Evolutionary conservation across 2,888 invertebrate genomes (phyloP), one percentile per base, ranked within the genome.

Genomic region (Cistogaster globosa): DNA sequence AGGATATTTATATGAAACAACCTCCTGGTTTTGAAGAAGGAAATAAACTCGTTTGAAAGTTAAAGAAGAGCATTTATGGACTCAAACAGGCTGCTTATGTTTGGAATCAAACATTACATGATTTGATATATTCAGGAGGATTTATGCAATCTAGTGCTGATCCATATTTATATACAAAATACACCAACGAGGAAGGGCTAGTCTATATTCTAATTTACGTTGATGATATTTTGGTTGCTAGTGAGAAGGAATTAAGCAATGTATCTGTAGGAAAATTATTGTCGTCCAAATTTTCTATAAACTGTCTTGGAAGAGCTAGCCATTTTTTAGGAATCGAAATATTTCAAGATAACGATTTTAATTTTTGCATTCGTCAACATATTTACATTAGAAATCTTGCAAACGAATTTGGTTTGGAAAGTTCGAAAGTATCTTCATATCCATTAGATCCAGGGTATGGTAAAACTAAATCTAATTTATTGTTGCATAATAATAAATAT

Each of bases 251-350:
- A 7, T 42, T 12, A 42, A 42, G 1, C 11, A 42, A 42, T 42
- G 42, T 42, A 42, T 1, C 12, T 6, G 38, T 63, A 22, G 42
- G 42, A 63, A 63, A 45, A 1, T 22, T 63, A 11, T 42, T 20
- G 16, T 55, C 63, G 16, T 32, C 53, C 63, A 65, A 75, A 26
- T 75, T 75, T 26, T 38, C 22, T 11, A 74, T 74, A 0, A 53
- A 14, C 11, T 38, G 20, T 53, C 42, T 55, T 11, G 63, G 63
- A 51, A 42, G 20, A 45, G 55, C 20, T 6, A 55, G 18, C 5
- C 63, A 63, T 42, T 75, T n/a, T 55, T 36, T 45, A 63, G 57
- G 75, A 6, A 45, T 76, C 11, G 48, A 76, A 58, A 67, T 76
- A 20, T 60, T 68, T 60, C 68, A 55, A 62, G 60, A 60, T 51